Conservation (phyloP, 2,888 invertebrate genomes). For the Ophion costatus region DNA sequence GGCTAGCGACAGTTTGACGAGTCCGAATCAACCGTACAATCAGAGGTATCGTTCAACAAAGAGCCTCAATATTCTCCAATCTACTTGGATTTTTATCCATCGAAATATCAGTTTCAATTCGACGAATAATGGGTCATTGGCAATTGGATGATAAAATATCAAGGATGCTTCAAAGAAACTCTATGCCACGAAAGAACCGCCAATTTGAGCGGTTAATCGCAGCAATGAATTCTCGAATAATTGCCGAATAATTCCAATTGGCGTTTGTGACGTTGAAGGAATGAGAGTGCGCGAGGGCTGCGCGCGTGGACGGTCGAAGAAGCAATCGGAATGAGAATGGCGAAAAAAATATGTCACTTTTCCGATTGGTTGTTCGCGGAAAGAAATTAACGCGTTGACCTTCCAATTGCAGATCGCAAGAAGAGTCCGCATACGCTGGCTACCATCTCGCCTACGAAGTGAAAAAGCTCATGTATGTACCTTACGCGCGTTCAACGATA, state of each 20-base stretch:
- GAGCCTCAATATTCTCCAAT: not conserved
- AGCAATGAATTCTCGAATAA: slow-evolving; percentile 11
- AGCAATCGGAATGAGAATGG: not conserved
- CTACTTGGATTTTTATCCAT: too few species aligned
- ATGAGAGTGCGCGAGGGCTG: too few species aligned
- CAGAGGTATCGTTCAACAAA: slow-evolving; percentile 84
- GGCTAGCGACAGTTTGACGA: slow-evolving; percentile 89
- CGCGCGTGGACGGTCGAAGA: too few species aligned
- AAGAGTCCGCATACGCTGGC: slow-evolving; percentile 98
- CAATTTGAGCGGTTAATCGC: not conserved
- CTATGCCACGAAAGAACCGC: too few species aligned
- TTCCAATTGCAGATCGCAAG: slow-evolving; percentile 93
- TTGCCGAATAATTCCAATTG: slow-evolving; percentile 46
- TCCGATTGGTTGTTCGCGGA: not conserved
- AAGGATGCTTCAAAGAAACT: too few species aligned
- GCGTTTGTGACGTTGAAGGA: too few species aligned
- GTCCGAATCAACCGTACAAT: slow-evolving; percentile 88
- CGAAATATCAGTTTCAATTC: too few species aligned
- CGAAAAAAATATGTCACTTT: slow-evolving; percentile 36
- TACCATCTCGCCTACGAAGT: slow-evolving; percentile 99
- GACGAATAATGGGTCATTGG: too few species aligned
- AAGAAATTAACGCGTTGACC: slow-evolving; percentile 71
- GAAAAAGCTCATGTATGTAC: slow-evolving; percentile 99
- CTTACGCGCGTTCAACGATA: slow-evolving; percentile 85
- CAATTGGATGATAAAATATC: too few species aligned